phyloP scores from a whole-genome alignment of 2,888 invertebrate genomes.

The Athrips mouffetella region DNA sequence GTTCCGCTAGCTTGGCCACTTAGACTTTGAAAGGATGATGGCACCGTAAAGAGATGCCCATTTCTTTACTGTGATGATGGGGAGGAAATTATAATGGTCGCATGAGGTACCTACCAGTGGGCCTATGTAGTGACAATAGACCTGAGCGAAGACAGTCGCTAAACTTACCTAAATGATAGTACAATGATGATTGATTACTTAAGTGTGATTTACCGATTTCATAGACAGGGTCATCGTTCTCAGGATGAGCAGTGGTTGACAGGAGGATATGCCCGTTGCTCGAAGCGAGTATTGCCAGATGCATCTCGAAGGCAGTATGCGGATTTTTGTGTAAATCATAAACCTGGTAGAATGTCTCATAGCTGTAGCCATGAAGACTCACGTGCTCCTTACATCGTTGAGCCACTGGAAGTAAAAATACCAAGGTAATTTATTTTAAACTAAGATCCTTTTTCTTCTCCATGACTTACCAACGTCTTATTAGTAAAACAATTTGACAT shows the following conservation, averaged over 20 bases:
- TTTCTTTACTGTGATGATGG: too few species aligned
- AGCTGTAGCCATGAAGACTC: constrained; percentile 75
- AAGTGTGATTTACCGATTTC: constrained; percentile 75
- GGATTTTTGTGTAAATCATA: constrained; percentile 38
- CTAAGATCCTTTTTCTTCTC: too few species aligned
- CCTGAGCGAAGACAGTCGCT: too few species aligned
- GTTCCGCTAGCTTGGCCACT: too few species aligned
- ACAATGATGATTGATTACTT: background rate
- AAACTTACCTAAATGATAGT: background rate
- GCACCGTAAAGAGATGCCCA: too few species aligned
- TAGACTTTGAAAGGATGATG: too few species aligned
- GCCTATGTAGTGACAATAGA: too few species aligned
- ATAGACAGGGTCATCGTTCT: constrained; percentile 77
- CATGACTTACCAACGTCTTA: too few species aligned
- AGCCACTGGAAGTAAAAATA: constrained; percentile 45
- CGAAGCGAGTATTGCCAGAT: constrained; percentile 81
- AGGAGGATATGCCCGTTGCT: constrained; percentile 85
- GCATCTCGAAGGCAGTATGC: constrained; percentile 71
- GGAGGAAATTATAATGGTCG: too few species aligned
- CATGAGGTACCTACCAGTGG: too few species aligned
- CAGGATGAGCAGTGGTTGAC: constrained; percentile 69
- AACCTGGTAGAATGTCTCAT: constrained; percentile 78
- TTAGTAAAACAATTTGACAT: too few species aligned
- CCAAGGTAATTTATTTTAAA: background rate
- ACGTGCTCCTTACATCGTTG: constrained; percentile 75